Evolutionary conservation across 2,797 vertebrate species (phyloP), one percentile per base, ranked within the genome.

Genomic region (Tadarida brasiliensis): DNA sequence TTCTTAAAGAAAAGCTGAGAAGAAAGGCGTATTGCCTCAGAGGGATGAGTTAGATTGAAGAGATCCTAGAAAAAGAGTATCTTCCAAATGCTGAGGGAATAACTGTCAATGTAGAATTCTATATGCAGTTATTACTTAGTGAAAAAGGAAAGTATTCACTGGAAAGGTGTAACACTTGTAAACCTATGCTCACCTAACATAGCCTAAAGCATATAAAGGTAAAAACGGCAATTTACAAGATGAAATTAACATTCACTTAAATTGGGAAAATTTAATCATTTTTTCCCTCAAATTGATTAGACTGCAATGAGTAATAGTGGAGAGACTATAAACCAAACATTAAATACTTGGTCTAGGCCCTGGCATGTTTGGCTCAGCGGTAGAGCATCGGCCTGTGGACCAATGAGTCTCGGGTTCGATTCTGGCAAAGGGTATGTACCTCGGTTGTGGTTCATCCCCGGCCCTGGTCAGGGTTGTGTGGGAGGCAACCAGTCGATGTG

Each of bases 191-290:
- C 28, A 68, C 28, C 26, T 8, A 87, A 19, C 30, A 49, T n/a
- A 90, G 26, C 56, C n/a, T 65, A 49, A 74, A 86, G 7, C 16
- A 39, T 88, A 56, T 14, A 94, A 90, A 63, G 70, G 19, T 26
- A 1, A 76, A 81, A 82, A 3, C 54, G 30, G 5, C 26, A 70
- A 2, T 84, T 90, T 80, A 70, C 15, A 54, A 91, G 51, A 94
- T 92, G 67, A 88, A 68, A 91, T 70, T 91, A 90, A 73, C 6
- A 86, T 76, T 39, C 12, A 76, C 20, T 90, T 8, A 28, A 84
- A 24, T 56, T 90, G 22, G 10, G 49, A 85, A 96, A 94, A 51
- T 44, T 35, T 77, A 90, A 85, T 92, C 47, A 14, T 33, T 59
- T 70, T 82, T 84, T 87, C 54, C 68, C n/a, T 71, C 57, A 74